Evolutionary conservation across 2,113 vertebrate species (phyloP).

Genomic region (Neotragus pygmaeus): DNA sequence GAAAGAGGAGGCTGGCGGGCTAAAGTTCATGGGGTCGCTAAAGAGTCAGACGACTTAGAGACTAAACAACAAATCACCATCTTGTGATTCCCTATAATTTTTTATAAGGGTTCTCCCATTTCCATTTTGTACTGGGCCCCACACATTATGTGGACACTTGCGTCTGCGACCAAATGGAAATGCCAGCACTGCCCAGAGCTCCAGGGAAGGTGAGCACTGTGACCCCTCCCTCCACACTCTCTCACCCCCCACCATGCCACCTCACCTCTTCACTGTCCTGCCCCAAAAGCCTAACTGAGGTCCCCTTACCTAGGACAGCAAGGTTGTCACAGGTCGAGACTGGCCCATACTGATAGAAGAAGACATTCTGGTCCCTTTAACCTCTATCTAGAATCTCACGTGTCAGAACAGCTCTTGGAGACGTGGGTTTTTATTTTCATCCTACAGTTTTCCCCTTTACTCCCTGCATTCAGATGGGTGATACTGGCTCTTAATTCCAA

Average conservation of each 20-base stretch:
- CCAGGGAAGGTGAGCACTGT: too few relatives aligned
- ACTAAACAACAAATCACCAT: not conserved
- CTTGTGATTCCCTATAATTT: not conserved
- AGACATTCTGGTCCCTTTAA: not conserved
- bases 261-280: not conserved
- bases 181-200: not conserved
- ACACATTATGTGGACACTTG: not conserved
- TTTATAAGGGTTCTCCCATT: not conserved
- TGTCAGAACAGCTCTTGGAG: not conserved
- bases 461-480: not conserved
- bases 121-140: not conserved
- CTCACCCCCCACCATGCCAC: not conserved
- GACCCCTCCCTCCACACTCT: not conserved
- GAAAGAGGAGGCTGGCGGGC: not conserved
- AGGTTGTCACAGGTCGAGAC: not conserved
- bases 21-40: not conserved
- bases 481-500: not conserved
- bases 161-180: not conserved
- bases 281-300: not conserved
- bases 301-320: not conserved
- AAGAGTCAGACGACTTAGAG: not conserved
- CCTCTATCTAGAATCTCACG: not conserved
- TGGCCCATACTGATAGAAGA: not conserved
- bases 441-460: not conserved
- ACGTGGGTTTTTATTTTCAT: not conserved